These are phyloP conservation scores for Opisthocomus hoazin DNA, from an alignment of 2,113 vertebrate species.

Conservation along the genomic window DNA sequence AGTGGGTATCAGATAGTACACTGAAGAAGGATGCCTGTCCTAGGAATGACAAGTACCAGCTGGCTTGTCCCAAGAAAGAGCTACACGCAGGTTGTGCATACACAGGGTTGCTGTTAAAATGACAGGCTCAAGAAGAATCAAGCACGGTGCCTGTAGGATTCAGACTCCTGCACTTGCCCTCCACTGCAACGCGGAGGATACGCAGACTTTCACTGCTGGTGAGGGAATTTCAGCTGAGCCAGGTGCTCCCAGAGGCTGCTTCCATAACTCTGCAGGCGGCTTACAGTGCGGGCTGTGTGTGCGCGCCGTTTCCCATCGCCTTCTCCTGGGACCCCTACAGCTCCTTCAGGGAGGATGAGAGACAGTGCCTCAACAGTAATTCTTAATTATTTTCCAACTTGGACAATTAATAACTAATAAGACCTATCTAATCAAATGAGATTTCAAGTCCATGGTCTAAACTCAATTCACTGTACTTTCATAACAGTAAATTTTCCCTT, in stretches of 20 bases:
- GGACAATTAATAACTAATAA: slow-evolving; percentile 20
- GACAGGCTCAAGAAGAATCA: neutral
- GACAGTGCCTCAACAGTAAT: neutral
- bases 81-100: neutral
- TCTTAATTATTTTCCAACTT: slow-evolving; percentile 24
- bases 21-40: neutral
- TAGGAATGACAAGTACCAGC: neutral
- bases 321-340: neutral
- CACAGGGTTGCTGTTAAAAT: neutral
- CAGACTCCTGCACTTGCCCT: neutral
- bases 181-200: neutral
- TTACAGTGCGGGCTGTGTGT: neutral
- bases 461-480: neutral
- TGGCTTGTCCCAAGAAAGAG: neutral
- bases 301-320: neutral
- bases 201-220: neutral
- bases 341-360: neutral
- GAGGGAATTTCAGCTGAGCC: neutral
- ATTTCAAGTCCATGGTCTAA: neutral
- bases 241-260: neutral
- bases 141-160: neutral
- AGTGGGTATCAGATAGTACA: neutral
- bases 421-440: neutral
- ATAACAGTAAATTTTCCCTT: neutral
- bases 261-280: neutral